Evolutionary conservation across 1,140 invertebrate genomes (phyloP), one percentile per base, ranked within the genome.

Genomic region (Ceratina australensis): DNA sequence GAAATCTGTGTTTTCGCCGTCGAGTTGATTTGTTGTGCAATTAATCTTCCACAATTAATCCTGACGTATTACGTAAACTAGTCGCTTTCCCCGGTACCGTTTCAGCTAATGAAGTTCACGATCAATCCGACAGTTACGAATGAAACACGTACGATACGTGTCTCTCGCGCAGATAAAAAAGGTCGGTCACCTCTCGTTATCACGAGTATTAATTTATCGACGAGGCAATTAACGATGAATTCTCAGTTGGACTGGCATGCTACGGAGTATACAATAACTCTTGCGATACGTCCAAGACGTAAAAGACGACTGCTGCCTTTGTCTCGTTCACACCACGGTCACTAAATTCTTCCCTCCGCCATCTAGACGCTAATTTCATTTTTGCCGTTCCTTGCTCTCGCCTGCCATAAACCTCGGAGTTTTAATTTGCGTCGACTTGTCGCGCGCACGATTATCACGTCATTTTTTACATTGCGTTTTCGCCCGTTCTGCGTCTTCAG

Each of bases 101-200:
- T n/a, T 20, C 7, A 42, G 26, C 47, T 24, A 28, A 33, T 54
- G 10, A 42, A 71, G 52, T 52, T 28, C 69, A n/a, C n/a, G 24
- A 47, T 66, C 15, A 20, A 66, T 28, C 63, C 22, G 2, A 2
- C 63, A 18, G 33, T 10, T 26, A 26, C 18, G 13, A 24, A 49
- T 54, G 64, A 28, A 33, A 28, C 65, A 47, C 56, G 24, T n/a
- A 13, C 18, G 1, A 54, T 26, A 47, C 60, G 60, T 63, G 59
- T 54, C 54, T 18, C 33, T 10, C 22, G 18, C 16, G 15, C 60
- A 64, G 74, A 82, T 82, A 82, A 79, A 81, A 61, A 82, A 79
- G 78, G 71, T 82, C 64, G 76, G 65, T 61, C 65, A 63, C 78
- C 76, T 82, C 61, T 20, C n/a, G 18, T 75, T 83, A 83, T 83